phyloP scores from a whole-genome alignment of 2,797 vertebrate genomes.

The Sylvilagus floridanus region DNA sequence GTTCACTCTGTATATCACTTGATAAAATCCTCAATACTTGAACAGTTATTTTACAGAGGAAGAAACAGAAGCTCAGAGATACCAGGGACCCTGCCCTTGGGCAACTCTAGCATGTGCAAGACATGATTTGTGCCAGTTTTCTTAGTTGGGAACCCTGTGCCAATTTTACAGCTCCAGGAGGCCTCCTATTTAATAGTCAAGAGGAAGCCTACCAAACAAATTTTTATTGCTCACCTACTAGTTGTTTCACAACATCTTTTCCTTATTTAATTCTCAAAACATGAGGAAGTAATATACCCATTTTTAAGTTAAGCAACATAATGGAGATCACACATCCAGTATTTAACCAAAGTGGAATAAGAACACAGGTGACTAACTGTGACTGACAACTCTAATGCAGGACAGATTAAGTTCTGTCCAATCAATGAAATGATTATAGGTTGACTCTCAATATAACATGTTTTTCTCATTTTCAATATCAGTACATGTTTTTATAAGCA shows the following conservation, averaged over 20 bases:
- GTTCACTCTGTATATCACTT: not conserved
- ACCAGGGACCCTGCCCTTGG: not conserved
- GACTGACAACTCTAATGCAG: not conserved
- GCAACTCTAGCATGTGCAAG: not conserved
- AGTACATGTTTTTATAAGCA: not conserved
- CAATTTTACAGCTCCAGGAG: not conserved
- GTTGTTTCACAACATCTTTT: not conserved
- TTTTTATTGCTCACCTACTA: not conserved
- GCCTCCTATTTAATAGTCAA: not conserved
- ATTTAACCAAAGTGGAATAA: not conserved
- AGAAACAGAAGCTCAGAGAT: not conserved
- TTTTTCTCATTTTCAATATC: not conserved
- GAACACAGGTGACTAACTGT: not conserved
- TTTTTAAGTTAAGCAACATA: not conserved
- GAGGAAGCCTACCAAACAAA: not conserved
- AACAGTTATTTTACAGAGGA: conserved; percentile 3
- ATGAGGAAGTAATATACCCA: not conserved
- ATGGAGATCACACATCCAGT: not conserved
- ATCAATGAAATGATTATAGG: not conserved
- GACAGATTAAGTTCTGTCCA: fast-evolving
- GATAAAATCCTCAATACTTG: not conserved
- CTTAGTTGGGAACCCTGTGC: not conserved
- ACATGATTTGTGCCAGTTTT: not conserved
- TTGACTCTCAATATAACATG: not conserved
- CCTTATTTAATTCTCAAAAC: not conserved